Evolutionary conservation across 2,888 invertebrate species (phyloP), one percentile per base, ranked within the genome.

Genomic region (Resseliella maxima): DNA sequence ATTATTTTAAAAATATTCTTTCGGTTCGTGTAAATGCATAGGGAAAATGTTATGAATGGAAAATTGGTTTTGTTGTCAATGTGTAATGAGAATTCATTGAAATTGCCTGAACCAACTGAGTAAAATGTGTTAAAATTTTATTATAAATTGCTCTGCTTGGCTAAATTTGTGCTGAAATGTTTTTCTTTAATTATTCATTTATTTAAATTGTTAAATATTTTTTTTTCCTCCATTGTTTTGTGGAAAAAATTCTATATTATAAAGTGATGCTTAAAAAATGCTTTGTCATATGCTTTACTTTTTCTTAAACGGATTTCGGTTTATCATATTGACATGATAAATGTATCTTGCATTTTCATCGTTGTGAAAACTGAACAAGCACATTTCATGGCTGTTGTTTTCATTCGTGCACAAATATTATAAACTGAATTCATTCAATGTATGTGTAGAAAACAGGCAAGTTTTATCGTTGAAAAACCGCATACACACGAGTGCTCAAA

Each of bases 41-140:
- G n/a, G 31, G n/a, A 1, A 24, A 59, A 72, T 72, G 27, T 31
- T n/a, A 31, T 72, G 15, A 31, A 72, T 72, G 35, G 18, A 72
- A 59, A 72, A 27, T 31, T 35, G 18, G 8, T 50, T 72, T 31
- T 31, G 12, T 31, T 72, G 59, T 59, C 24, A 2, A 27, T 24
- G 59, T 59, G 59, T 59, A 59, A 59, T 59, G 59, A 24, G 59
- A 59, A 59, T 59, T n/a, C 59, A 59, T 59, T 50, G 50, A 50
- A 50, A 12, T 50, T 6, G 15, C 5, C 5, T 50, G 50, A 8
- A 21, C 21, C 50, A 2, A 8, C 18, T 50, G 50, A n/a, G 41
- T 8, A 41, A 41, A 41, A 41, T 41, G 41, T n/a, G 50, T 8
- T 50, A 18, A 6, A 18, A 50, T 50, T n/a, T n/a, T n/a, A n/a